These are phyloP conservation scores for Rhamnusium bicolor DNA, from an alignment of 2,888 invertebrate species.

Conservation along the genomic window DNA sequence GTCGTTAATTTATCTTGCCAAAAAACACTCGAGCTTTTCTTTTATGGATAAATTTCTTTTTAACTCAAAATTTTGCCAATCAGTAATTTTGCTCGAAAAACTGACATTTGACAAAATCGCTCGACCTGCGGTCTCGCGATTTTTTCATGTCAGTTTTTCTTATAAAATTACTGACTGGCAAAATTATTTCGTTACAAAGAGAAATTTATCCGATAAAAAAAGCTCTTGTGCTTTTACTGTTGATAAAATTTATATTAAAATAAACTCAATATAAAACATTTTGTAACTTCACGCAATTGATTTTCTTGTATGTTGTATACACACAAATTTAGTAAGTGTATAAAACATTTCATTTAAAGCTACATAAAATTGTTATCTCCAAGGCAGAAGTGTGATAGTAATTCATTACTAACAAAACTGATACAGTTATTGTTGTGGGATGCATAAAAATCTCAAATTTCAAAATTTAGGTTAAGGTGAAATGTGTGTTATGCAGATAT, in stretches of 20 bases:
- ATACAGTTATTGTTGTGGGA: not conserved
- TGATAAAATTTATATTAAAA: not conserved
- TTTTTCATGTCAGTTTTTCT: too few species aligned
- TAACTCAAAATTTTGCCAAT: too few species aligned
- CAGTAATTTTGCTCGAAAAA: too few species aligned
- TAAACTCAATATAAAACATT: conserved; percentile 16
- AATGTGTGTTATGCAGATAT: not conserved
- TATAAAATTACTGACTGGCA: too few species aligned
- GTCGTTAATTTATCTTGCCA: too few species aligned
- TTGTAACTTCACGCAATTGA: not conserved
- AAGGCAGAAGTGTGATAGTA: not conserved
- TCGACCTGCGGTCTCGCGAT: too few species aligned
- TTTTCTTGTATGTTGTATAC: not conserved
- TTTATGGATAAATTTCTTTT: too few species aligned
- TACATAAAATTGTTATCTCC: not conserved
- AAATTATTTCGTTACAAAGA: too few species aligned
- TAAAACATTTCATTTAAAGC: conserved; percentile 15
- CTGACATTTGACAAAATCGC: too few species aligned
- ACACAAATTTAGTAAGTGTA: not conserved
- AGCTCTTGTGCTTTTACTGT: too few species aligned
- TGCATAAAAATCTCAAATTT: not conserved
- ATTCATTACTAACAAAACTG: not conserved
- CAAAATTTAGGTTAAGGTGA: conserved; percentile 5
- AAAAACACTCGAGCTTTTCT: too few species aligned
- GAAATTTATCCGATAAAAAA: too few species aligned